Evolutionary conservation across 2,113 vertebrate species (phyloP).

Genomic region (Gymnarchus niloticus): DNA sequence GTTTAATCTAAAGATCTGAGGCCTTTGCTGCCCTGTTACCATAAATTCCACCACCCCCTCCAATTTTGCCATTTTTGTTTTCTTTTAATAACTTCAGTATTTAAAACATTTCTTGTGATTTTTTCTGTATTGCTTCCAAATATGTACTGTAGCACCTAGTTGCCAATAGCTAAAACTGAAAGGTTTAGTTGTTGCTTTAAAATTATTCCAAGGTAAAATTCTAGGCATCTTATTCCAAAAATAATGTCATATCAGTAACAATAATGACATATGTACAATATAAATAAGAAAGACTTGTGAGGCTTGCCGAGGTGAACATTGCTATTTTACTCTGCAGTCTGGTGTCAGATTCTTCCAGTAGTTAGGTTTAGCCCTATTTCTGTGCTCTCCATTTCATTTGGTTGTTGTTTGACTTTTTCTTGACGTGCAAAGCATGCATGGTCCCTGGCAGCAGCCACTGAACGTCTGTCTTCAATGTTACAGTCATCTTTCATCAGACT

Average conservation of each 20-base stretch:
- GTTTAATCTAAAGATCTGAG: background rate
- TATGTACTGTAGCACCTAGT: background rate
- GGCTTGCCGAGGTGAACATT: slow-evolving; percentile 21
- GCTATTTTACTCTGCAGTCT: background rate
- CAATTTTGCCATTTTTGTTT: background rate
- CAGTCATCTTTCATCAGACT: slow-evolving; percentile 9
- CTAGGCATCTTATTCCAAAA: background rate
- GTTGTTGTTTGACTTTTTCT: background rate
- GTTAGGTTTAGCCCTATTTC: background rate
- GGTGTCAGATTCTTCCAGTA: slow-evolving; percentile 4
- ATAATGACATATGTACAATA: background rate
- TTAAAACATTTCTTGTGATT: background rate
- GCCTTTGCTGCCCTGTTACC: background rate
- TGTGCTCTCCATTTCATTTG: background rate
- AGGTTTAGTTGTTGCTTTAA: background rate
- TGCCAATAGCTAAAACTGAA: background rate
- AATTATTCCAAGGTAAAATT: background rate
- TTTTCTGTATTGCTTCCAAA: background rate
- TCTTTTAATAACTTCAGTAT: background rate
- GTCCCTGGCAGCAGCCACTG: slow-evolving; percentile 5
- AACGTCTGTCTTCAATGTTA: slow-evolving; percentile 18
- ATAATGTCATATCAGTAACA: background rate
- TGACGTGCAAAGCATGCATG: background rate
- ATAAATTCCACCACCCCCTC: background rate
- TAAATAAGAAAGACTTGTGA: background rate